Percentiles rank a stretch among this genome's conserved stretches.
These are phyloP conservation scores for Myodes glareolus DNA, from an alignment of 2,113 vertebrate genomes.

Conservation along the genomic window DNA sequence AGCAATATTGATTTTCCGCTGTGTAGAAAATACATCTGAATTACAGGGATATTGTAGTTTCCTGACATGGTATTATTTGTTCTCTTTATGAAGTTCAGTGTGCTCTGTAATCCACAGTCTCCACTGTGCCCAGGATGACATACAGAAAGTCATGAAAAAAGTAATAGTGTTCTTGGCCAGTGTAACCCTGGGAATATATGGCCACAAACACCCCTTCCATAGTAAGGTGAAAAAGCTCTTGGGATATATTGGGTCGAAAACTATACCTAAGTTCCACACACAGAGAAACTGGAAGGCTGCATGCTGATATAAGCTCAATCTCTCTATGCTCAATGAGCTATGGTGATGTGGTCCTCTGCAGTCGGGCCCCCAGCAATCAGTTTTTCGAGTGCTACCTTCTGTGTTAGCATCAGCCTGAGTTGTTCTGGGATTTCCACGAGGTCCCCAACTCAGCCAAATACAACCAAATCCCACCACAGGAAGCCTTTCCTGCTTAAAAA, in stretches of 20 bases:
- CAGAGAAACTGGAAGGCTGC: background rate
- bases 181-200: background rate
- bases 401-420: background rate
- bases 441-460: background rate
- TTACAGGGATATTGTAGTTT: conserved; percentile 46
- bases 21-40: conserved; percentile 53
- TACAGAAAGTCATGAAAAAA: background rate
- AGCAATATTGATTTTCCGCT: conserved; percentile 63
- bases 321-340: background rate
- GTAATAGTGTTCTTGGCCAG: background rate
- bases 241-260: background rate
- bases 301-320: background rate
- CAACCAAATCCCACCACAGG: background rate
- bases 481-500: too few species aligned
- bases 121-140: background rate
- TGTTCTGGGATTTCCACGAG: background rate
- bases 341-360: background rate
- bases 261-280: background rate
- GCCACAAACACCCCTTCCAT: background rate
- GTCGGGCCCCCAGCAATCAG: background rate
- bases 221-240: background rate
- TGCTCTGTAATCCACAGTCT: conserved; percentile 2
- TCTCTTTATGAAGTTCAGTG: background rate
- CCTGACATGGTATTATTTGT: conserved; percentile 40
- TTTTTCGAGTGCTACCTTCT: background rate